Conservation (phyloP, 2,113 vertebrate species). For the Stegastes partitus region DNA sequence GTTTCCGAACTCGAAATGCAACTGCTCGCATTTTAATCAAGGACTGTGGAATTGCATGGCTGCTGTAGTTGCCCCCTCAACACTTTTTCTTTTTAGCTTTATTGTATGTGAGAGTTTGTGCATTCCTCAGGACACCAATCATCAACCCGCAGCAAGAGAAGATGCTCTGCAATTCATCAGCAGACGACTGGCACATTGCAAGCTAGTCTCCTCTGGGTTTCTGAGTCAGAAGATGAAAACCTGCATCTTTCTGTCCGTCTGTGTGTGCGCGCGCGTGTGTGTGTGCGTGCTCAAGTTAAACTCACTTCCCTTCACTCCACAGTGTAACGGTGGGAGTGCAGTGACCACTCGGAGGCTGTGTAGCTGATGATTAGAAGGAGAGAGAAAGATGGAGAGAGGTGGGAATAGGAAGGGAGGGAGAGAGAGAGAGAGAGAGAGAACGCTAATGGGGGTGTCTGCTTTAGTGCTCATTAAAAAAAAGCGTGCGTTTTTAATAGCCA, state of each 20-base stretch:
- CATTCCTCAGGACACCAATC: constrained; percentile 68
- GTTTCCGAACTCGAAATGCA: constrained; percentile 26
- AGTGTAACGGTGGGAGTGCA: constrained; percentile 44
- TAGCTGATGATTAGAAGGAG: constrained; percentile 59
- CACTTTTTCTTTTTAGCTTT: constrained; percentile 26
- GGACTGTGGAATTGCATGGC: constrained; percentile 53
- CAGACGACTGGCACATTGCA: constrained; percentile 36
- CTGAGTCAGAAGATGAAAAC: constrained; percentile 36
- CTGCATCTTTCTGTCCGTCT: constrained; percentile 10
- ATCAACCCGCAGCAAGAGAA: constrained; percentile 22
- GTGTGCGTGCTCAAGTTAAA: constrained; percentile 39
- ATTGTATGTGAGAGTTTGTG: constrained; percentile 40
- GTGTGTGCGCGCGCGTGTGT: constrained; percentile 15
- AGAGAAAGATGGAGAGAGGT: constrained; percentile 27
- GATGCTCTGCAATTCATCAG: constrained; percentile 27
- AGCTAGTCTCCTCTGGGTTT: constrained; percentile 41
- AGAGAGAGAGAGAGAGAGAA: constrained; percentile 39
- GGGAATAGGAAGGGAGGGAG: constrained; percentile 21
- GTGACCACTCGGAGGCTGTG: constrained; percentile 60
- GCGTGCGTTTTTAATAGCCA: constrained; percentile 76
- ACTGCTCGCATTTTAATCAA: constrained; percentile 33
- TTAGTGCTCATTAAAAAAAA: constrained; percentile 79
- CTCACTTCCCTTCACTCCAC: constrained; percentile 48
- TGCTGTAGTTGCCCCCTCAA: constrained; percentile 37
- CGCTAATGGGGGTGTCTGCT: constrained; percentile 71